A percentile compares a stretch with the other conserved stretches of the same genome.
These are phyloP conservation scores for Saguinus imperator DNA, from an alignment of 2,113 vertebrate species.

Conservation along the genomic window DNA sequence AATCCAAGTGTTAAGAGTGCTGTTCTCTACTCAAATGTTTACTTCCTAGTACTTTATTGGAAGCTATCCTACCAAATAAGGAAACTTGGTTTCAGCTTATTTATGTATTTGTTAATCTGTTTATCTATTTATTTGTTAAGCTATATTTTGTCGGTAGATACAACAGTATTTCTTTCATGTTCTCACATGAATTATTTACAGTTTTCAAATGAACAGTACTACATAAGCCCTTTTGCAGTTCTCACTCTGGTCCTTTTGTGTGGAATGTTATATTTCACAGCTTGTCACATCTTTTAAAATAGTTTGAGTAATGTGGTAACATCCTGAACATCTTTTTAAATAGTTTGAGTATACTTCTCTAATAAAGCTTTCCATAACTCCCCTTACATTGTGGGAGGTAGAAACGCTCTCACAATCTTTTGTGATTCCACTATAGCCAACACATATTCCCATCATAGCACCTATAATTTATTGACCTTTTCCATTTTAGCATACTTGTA, in stretches of 20 bases:
- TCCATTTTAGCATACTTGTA: neutral
- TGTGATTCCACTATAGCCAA: neutral
- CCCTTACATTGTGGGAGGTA: neutral
- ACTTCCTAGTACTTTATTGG: neutral
- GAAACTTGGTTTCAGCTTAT: neutral
- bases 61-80: neutral
- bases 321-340: neutral
- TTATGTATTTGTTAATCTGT: neutral
- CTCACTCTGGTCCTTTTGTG: neutral
- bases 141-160: neutral
- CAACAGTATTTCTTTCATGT: neutral
- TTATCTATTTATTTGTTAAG: neutral
- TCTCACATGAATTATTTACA: neutral
- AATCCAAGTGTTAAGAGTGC: neutral
- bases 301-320: neutral
- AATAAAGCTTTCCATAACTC: neutral
- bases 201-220: neutral
- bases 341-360: neutral
- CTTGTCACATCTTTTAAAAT: neutral
- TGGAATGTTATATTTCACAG: neutral
- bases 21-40: neutral
- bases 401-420: neutral
- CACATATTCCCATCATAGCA: neutral
- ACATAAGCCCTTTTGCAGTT: neutral
- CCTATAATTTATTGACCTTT: neutral